Conservation (phyloP, 92 coral and sea anemone species). For the Zoanthus solanderi region DNA sequence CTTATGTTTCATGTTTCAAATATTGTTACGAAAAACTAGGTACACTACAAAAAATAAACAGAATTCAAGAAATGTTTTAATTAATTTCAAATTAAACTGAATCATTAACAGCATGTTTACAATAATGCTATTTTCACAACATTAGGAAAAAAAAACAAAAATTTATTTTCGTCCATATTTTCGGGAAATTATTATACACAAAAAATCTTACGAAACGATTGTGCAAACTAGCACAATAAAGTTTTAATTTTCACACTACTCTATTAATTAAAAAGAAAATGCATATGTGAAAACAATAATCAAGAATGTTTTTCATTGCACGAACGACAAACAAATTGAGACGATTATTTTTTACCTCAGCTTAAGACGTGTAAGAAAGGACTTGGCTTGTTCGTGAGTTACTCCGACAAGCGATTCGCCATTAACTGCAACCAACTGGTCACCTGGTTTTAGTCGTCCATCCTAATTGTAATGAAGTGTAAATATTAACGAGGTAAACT, state of each 20-base stretch:
- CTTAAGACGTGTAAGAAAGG: constrained; percentile 88
- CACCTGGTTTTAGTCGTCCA: constrained; percentile 82
- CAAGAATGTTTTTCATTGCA: not conserved
- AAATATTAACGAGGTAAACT: not conserved
- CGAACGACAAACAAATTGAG: not conserved
- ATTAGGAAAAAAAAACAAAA: not conserved
- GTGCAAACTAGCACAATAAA: too few relatives aligned
- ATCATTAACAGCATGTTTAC: not conserved
- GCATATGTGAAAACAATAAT: not conserved
- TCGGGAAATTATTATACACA: not conserved
- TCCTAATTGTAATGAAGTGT: constrained; percentile 50
- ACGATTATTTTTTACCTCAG: constrained; percentile 62
- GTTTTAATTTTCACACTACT: too few relatives aligned
- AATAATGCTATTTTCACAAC: not conserved
- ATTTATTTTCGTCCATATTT: too few relatives aligned
- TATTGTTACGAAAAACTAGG: not conserved
- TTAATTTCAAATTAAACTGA: not conserved
- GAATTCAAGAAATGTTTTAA: not conserved
- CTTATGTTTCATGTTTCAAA: too few relatives aligned
- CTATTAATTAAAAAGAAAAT: too few relatives aligned
- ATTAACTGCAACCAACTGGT: constrained; percentile 87
- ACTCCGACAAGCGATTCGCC: constrained; percentile 96
- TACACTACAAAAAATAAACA: not conserved
- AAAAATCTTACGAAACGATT: not conserved
- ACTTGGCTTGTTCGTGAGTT: constrained; percentile 98